Evolutionary conservation across 2,888 invertebrate genomes (phyloP).

Genomic region (Drosophila incognita): DNA sequence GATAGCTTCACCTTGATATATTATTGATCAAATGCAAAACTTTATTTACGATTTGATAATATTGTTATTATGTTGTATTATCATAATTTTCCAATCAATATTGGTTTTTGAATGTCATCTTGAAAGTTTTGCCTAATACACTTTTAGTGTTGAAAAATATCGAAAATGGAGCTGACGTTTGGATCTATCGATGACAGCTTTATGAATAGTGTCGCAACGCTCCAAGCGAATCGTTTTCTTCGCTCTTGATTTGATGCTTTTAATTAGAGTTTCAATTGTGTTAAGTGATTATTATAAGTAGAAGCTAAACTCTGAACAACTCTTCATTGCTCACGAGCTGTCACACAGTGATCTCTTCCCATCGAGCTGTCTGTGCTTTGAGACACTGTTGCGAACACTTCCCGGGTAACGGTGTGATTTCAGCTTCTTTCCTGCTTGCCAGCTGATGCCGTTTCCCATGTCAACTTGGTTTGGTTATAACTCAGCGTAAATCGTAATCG

Average conservation of each 20-base stretch:
- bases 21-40: background rate
- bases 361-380: background rate
- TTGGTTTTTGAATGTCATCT: background rate
- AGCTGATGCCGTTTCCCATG: slow-evolving; percentile 54
- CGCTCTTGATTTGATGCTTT: background rate
- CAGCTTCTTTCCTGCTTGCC: slow-evolving; percentile 5
- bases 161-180: background rate
- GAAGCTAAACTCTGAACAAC: background rate
- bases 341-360: background rate
- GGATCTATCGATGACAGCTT: background rate
- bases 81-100: background rate
- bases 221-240: background rate
- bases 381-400: slow-evolving; percentile 1
- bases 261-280: background rate
- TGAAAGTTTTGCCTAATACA: background rate
- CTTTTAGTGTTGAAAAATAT: background rate
- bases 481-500: slow-evolving; percentile 63
- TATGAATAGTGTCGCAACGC: background rate
- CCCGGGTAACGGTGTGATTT: slow-evolving; percentile 14
- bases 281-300: background rate
- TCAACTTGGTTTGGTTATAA: slow-evolving; percentile 49
- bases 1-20: background rate
- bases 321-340: background rate
- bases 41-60: no score
- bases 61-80: background rate